Evolutionary conservation across 2,888 invertebrate species (phyloP), one percentile per base, ranked within the genome.

Genomic region (Psococerastis gibbosa): DNA sequence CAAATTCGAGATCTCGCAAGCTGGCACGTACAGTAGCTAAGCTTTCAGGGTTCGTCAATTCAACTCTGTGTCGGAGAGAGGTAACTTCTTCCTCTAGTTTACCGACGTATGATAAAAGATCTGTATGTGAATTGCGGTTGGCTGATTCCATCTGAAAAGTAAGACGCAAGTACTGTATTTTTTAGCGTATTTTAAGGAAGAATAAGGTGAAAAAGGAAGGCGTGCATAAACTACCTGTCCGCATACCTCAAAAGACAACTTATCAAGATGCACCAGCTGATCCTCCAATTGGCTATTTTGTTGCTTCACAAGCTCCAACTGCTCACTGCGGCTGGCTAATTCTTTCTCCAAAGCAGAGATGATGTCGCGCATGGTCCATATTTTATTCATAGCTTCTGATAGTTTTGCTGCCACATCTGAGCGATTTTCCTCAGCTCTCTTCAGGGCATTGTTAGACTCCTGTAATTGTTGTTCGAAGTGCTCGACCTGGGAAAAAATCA

Each of bases 341-440:
- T 87, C 82, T 1, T 64, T 64, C 56, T 89, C 88, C 32, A 85
- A 60, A 50, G 80, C 80, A 1, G 71, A 66, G 43, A 88, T 80
- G 43, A 85, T 78, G 46, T 87, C 84, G 23, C 82, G 65, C 13
- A 87, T 64, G 9, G 78, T 67, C 32, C 45, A 44, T 41, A 57
- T 57, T 59, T 84, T 83, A 43, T 82, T 80, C 22, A 78, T 69
- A 0, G 78, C 73, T n/a, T 75, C 74, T 58, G 79, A 74, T 2
- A 82, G 60, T 49, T 85, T 83, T 1, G 67, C 64, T 57, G 87
- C 81, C 0, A 75, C 61, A 43, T 74, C 69, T 2, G 71, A 69
- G 51, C 73, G 74, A 48, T 72, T 71, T 0, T 66, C 59, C 51
- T 76, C 73, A 2, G 73, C 60, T 6, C 75, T 75, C 2, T 63